A percentile compares a stretch with the other conserved stretches of the same genome.
phyloP scores from a whole-genome alignment of 2,797 vertebrate genomes.

The Mus minutoides region DNA sequence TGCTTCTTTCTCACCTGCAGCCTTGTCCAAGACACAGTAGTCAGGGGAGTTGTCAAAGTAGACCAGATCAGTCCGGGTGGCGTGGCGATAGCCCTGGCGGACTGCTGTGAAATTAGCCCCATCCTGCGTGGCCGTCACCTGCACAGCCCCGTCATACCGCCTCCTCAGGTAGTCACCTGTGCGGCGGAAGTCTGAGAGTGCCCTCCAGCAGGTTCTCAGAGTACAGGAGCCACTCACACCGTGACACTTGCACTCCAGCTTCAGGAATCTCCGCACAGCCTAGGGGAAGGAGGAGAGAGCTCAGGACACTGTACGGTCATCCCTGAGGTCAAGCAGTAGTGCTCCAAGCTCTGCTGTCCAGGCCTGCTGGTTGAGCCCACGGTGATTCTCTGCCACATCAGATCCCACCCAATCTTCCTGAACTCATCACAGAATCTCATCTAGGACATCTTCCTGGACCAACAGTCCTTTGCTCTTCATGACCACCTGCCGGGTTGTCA shows the following conservation, averaged over 20 bases:
- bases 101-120: constrained; percentile 96
- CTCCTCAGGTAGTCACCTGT: constrained; percentile 96
- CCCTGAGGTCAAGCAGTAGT: neutral
- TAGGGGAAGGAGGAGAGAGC: constrained; percentile 84
- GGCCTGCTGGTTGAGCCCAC: neutral
- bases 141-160: constrained; percentile 96
- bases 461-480: constrained; percentile 1
- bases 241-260: constrained; percentile 98
- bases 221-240: constrained; percentile 98
- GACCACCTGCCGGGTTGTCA: neutral
- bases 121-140: constrained; percentile 98
- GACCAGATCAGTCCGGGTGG: constrained; percentile 96
- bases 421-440: constrained; percentile 27
- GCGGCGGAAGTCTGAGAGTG: constrained; percentile 97
- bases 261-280: constrained; percentile 99
- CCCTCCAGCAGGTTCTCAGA: constrained; percentile 97
- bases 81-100: constrained; percentile 93
- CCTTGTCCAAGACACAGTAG: constrained; percentile 96
- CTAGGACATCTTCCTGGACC: constrained; percentile 35
- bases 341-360: neutral
- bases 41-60: constrained; percentile 99
- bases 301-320: neutral
- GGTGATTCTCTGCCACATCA: neutral
- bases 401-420: constrained; percentile 13
- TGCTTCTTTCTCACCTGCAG: constrained; percentile 90